These are phyloP conservation scores for Hiodon tergisus DNA, from an alignment of 2,113 vertebrate genomes.

Conservation along the genomic window DNA sequence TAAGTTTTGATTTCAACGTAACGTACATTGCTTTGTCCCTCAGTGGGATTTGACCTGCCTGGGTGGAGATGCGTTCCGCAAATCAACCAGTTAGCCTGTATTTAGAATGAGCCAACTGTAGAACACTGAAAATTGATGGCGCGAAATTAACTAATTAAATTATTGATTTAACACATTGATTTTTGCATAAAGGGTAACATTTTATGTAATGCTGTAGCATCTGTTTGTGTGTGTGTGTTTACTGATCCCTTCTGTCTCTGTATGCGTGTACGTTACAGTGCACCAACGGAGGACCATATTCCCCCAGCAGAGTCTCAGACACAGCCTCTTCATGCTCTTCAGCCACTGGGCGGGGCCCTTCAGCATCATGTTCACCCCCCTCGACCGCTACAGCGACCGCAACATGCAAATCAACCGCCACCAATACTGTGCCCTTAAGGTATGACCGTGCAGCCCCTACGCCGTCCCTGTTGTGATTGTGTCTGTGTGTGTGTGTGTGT, in stretches of 20 bases:
- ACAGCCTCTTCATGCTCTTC: slow-evolving; percentile 98
- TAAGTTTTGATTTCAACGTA: not conserved
- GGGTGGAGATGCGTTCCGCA: no score
- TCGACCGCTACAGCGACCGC: slow-evolving; percentile 97
- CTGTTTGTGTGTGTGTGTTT: not conserved
- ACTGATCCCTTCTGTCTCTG: not conserved
- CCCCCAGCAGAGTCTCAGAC: slow-evolving; percentile 93
- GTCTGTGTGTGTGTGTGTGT: no score
- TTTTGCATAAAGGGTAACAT: no score
- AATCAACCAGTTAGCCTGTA: no score
- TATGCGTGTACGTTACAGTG: slow-evolving; percentile 60
- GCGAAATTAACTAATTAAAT: no score
- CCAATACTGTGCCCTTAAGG: slow-evolving; percentile 97
- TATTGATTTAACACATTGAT: no score
- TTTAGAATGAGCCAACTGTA: no score
- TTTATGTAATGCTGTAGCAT: not conserved
- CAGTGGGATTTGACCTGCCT: no score
- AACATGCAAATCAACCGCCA: slow-evolving; percentile 98
- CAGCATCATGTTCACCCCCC: slow-evolving; percentile 98
- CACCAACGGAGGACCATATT: slow-evolving; percentile 96
- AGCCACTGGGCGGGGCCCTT: slow-evolving; percentile 98
- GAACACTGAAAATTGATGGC: no score
- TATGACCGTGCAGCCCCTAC: slow-evolving; percentile 42
- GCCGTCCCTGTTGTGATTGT: not conserved
- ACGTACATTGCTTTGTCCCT: no score